Evolutionary conservation across 2,797 vertebrate species (phyloP).

Genomic region (Dryobates pubescens): DNA sequence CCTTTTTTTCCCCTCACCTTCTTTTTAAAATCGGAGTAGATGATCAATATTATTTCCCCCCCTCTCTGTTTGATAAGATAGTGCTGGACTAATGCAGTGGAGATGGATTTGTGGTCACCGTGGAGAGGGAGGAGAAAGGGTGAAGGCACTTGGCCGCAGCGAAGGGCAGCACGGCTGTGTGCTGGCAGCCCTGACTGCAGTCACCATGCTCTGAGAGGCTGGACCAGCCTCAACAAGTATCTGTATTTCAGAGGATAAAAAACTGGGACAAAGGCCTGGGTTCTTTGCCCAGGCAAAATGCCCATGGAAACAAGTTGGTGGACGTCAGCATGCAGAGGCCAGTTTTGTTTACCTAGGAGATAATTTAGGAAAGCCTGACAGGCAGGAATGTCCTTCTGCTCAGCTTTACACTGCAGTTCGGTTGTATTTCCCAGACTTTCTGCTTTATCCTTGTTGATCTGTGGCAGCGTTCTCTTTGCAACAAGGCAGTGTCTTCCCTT

Average conservation of each 20-base stretch:
- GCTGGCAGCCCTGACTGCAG: background rate
- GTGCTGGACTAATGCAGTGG: background rate
- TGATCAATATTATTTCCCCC: slow-evolving; percentile 2
- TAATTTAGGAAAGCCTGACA: slow-evolving; percentile 44
- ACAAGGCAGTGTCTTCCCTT: background rate
- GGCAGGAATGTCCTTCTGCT: background rate
- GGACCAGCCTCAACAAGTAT: background rate
- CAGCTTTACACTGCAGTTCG: background rate
- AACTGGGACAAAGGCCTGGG: background rate
- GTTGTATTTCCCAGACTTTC: background rate
- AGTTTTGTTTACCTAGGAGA: slow-evolving; percentile 17
- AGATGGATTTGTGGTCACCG: background rate
- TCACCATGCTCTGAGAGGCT: fast-evolving
- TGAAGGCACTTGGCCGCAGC: background rate
- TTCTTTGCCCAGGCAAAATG: background rate
- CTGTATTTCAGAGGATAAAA: background rate
- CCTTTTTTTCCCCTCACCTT: background rate
- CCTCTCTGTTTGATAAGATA: background rate
- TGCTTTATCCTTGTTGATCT: background rate
- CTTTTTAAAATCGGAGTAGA: background rate
- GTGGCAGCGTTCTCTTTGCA: background rate
- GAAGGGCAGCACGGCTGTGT: background rate
- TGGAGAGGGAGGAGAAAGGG: background rate
- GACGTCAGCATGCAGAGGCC: slow-evolving; percentile 5
- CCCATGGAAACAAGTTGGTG: background rate